Base-by-base conservation (phyloP, 1,140 invertebrate species). In the Camponotus pennsylvanicus region DNA sequence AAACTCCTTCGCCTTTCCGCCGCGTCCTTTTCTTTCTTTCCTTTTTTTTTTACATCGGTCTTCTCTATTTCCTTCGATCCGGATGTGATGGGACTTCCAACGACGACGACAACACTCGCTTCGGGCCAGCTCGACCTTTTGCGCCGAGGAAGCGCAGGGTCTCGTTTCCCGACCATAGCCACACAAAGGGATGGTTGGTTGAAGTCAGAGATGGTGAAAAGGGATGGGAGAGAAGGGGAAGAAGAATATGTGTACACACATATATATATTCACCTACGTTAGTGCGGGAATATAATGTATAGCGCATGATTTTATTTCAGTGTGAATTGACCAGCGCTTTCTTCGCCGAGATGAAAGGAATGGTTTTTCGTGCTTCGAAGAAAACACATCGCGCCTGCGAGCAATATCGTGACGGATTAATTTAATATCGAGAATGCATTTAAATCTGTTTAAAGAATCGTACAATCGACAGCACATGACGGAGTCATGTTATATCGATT, bases 11-110 rank as follows among this genome's bases (percentile, higher is more conserved):
- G 57, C 42, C 59, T 69, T 66, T 63, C 59, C 15, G 15, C 11
- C 15, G 34, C 37, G 4, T n/a, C 9, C 21, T 70, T 42, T 49
- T 27, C 15, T 6, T 21, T 27, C 18, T n/a, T 42, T 86, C 52
- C 63, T 15, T 52, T 84, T 55, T 55, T 70, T n/a, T 76, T 57
- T 52, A 18, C 42, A 55, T 79, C 42, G 52, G 42, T 67, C 59
- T 42, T 57, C 77, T 59, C 80, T 75, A 63, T 88, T 86, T 59
- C 42, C 32, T 45, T 70, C 77, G 45, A 55, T 18, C 27, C 45
- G 42, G 42, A 70, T 71, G 77, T 83, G 86, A 88, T 87, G 86
- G 69, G 73, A 82, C 52, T 83, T 87, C 37, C 69, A 88, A 87
- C 76, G 70, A 49, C 67, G 63, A 59, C 86, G 34, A 66, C 64